A percentile compares a stretch with the other conserved stretches of the same genome.
These are phyloP conservation scores for Tenthredo livida DNA, from an alignment of 2,888 invertebrate genomes.

Conservation along the genomic window DNA sequence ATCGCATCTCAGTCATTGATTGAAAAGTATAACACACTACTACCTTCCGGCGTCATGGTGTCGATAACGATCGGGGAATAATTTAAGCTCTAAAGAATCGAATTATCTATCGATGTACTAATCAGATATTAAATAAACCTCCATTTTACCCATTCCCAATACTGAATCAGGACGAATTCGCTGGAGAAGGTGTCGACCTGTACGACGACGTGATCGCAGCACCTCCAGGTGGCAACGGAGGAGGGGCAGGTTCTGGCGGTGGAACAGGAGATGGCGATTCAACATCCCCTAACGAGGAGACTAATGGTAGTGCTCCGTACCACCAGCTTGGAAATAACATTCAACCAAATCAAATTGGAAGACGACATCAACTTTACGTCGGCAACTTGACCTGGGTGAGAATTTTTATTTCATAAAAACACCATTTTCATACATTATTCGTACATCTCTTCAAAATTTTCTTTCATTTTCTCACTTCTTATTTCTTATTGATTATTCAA, in stretches of 20 bases:
- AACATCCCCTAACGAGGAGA: slow-evolving; percentile 84
- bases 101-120: slow-evolving; percentile 51
- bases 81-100: slow-evolving; percentile 18
- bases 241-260: slow-evolving; percentile 75
- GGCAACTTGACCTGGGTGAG: slow-evolving; percentile 99
- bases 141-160: background rate
- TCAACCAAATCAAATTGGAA: slow-evolving; percentile 85
- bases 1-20: background rate
- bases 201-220: slow-evolving; percentile 97
- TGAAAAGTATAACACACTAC: slow-evolving; percentile 34
- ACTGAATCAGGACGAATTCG: slow-evolving; percentile 86
- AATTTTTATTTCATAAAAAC: background rate
- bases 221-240: slow-evolving; percentile 80
- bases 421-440: background rate
- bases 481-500: background rate
- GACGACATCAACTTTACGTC: slow-evolving; percentile 95
- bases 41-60: slow-evolving; percentile 67
- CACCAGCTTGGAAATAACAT: slow-evolving; percentile 86
- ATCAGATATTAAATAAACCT: background rate
- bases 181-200: slow-evolving; percentile 93
- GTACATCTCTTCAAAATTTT: background rate
- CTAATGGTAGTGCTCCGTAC: slow-evolving; percentile 85
- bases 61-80: slow-evolving; percentile 66
- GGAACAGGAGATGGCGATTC: slow-evolving; percentile 82
- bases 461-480: background rate